Conservation (phyloP, 2,113 vertebrate genomes). For the Ceyx margarethae region DNA sequence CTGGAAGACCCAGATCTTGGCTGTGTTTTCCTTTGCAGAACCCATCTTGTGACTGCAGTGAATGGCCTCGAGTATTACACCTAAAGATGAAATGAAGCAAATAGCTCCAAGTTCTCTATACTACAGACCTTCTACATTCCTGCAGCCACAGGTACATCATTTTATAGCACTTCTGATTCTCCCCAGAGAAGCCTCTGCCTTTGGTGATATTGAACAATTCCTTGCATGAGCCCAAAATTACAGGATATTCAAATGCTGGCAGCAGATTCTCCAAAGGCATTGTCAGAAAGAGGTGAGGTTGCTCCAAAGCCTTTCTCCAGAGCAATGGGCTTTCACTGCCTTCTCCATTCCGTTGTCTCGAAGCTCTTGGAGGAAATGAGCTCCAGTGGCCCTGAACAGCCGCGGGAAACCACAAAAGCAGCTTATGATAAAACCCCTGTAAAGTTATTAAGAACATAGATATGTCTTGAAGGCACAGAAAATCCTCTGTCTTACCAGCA, state of each 20-base stretch:
- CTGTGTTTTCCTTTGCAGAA: not conserved
- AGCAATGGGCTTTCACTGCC: not conserved
- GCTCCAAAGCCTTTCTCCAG: not conserved
- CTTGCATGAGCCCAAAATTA: not conserved
- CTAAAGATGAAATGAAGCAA: not conserved
- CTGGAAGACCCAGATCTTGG: not conserved
- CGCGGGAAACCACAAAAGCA: not conserved
- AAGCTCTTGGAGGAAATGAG: not conserved
- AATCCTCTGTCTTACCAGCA: conserved; percentile 39
- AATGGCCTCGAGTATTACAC: not conserved
- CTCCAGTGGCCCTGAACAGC: not conserved
- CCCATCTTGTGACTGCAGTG: not conserved
- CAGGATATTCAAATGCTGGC: not conserved
- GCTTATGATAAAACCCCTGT: conserved; percentile 40
- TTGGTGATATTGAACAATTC: not conserved
- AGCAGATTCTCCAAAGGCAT: not conserved
- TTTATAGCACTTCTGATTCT: not conserved
- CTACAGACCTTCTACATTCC: not conserved
- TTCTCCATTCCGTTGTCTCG: not conserved
- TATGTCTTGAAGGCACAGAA: not conserved
- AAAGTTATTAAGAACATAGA: conserved; percentile 35
- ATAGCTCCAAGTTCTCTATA: not conserved
- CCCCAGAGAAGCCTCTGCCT: not conserved
- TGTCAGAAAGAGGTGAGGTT: not conserved
- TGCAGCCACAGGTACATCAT: not conserved